phyloP scores from a whole-genome alignment of 2,113 vertebrate species.

The Poecile atricapillus region DNA sequence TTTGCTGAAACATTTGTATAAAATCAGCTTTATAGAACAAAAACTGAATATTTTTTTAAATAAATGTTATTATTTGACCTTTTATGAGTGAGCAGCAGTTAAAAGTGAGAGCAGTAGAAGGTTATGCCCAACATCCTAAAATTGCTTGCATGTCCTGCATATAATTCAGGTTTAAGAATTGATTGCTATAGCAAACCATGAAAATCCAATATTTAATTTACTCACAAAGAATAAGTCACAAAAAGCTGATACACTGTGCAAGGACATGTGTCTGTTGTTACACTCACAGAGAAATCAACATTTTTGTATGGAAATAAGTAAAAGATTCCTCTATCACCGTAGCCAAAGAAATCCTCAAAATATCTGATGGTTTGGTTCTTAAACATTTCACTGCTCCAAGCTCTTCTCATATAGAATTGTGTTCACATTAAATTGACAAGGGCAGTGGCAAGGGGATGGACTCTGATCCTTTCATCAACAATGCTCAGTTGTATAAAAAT shows the following conservation, averaged over 20 bases:
- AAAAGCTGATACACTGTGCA: neutral
- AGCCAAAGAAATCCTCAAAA: neutral
- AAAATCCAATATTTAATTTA: slow-evolving; percentile 53
- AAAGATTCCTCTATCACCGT: neutral
- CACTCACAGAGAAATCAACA: neutral
- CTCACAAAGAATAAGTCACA: slow-evolving; percentile 3
- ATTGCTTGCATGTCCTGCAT: neutral
- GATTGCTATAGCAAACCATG: neutral
- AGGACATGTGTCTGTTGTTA: neutral
- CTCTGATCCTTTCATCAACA: neutral
- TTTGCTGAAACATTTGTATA: neutral
- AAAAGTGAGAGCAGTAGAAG: neutral
- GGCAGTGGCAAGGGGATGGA: neutral
- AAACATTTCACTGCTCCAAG: neutral
- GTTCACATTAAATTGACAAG: neutral
- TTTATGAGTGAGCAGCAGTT: neutral
- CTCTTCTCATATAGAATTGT: neutral
- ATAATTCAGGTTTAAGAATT: neutral
- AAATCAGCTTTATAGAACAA: neutral
- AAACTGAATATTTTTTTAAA: neutral
- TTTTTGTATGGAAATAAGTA: neutral
- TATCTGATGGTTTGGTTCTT: neutral
- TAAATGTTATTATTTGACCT: neutral
- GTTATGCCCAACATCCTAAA: neutral
- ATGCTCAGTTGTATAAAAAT: neutral